Evolutionary conservation across 2,797 vertebrate genomes (phyloP).

Genomic region (Liparis tanakae): DNA sequence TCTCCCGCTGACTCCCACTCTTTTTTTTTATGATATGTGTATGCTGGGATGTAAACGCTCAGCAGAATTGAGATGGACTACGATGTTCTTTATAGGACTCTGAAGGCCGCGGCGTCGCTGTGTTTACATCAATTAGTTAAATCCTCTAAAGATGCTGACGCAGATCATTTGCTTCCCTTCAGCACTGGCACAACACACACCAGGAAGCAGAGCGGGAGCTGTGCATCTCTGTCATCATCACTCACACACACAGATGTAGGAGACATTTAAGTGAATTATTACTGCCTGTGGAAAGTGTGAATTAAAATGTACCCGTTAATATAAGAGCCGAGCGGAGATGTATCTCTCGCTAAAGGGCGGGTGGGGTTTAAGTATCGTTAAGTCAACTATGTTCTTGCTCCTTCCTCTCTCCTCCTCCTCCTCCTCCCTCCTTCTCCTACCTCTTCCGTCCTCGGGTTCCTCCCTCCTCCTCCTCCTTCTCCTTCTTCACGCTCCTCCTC

Average conservation of each 20-base stretch:
- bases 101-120: background rate
- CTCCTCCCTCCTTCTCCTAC: no score
- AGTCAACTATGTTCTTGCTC: conserved; percentile 13
- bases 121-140: conserved; percentile 26
- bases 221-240: conserved; percentile 3
- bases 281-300: conserved; percentile 11
- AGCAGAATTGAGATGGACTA: conserved; percentile 24
- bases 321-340: conserved; percentile 26
- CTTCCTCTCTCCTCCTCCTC: no score
- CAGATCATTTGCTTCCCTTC: conserved; percentile 18
- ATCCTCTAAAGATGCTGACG: conserved; percentile 11
- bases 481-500: no score
- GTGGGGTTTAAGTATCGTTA: conserved; percentile 2
- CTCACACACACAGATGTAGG: background rate
- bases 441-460: no score
- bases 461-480: no score
- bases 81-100: conserved; percentile 18
- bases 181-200: background rate
- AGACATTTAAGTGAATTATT: background rate
- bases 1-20: conserved; percentile 17
- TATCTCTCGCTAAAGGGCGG: background rate
- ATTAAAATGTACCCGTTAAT: conserved; percentile 18
- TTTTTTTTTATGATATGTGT: conserved; percentile 26
- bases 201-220: conserved; percentile 12
- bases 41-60: conserved; percentile 23